phyloP scores from a whole-genome alignment of 2,113 vertebrate species.

The Nycticorax nycticorax region DNA sequence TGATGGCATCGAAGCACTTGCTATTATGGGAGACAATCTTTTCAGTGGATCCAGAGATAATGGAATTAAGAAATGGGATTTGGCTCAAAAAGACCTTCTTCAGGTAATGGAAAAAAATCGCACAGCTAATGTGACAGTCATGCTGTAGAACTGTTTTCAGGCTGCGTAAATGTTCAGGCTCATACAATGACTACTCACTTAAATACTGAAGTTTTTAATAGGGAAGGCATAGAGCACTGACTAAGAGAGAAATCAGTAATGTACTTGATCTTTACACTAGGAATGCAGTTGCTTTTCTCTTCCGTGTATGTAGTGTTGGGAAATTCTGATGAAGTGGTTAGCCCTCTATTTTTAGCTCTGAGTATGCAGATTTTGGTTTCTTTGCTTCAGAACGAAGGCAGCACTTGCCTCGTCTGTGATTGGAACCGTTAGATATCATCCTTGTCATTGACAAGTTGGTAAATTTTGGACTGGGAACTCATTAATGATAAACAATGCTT shows the following conservation, averaged over 20 bases:
- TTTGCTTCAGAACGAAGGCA: neutral
- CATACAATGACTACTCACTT: neutral
- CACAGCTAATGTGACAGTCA: neutral
- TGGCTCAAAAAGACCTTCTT: conserved; percentile 86
- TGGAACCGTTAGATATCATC: neutral
- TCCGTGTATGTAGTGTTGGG: neutral
- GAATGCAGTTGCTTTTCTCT: neutral
- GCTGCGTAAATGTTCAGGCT: neutral
- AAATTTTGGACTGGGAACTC: neutral
- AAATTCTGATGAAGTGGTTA: neutral
- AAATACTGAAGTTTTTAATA: neutral
- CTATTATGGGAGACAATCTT: conserved; percentile 83
- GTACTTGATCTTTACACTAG: neutral
- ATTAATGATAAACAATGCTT: neutral
- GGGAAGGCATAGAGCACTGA: neutral
- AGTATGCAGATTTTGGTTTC: neutral
- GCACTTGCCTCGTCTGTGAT: neutral
- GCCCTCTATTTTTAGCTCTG: neutral
- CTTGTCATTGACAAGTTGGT: neutral
- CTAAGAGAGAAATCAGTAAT: neutral
- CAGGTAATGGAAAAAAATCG: conserved; percentile 77
- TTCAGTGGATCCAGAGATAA: conserved; percentile 93
- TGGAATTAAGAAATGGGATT: conserved; percentile 94
- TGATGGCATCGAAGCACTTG: conserved; percentile 89
- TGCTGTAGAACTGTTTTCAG: neutral